Evolutionary conservation across 92 coral and sea anemone species (phyloP).

Genomic region (Actinostola sp.): DNA sequence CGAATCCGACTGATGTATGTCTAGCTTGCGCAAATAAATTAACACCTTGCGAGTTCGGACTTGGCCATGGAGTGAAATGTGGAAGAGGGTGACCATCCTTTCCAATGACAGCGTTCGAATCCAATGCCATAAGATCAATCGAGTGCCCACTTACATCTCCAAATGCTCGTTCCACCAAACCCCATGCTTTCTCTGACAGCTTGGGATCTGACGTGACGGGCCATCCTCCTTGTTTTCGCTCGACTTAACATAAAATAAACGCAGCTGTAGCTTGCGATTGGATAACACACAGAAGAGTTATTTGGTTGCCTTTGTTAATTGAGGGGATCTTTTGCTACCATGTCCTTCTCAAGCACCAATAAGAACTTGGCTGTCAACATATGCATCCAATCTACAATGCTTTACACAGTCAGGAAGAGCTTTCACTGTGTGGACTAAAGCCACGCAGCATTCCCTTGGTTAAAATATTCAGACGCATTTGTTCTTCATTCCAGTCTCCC

Average conservation of each 20-base stretch:
- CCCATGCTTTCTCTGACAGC: slow-evolving; percentile 14
- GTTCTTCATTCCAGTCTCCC: too few relatives aligned
- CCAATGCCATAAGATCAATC: slow-evolving; percentile 29
- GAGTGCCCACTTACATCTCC: slow-evolving; percentile 26
- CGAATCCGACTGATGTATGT: too few relatives aligned
- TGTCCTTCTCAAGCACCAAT: slow-evolving; percentile 22
- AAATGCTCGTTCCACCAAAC: slow-evolving; percentile 6
- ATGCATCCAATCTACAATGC: slow-evolving; percentile 20
- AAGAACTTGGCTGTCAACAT: slow-evolving; percentile 14
- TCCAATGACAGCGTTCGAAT: slow-evolving; percentile 34
- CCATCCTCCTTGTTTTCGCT: slow-evolving; percentile 6
- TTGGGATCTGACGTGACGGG: slow-evolving; percentile 21
- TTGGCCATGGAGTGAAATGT: slow-evolving; percentile 31
- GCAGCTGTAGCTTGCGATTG: too few relatives aligned
- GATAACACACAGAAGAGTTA: not conserved
- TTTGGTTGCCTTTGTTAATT: slow-evolving; percentile 21
- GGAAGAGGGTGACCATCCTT: slow-evolving; percentile 8
- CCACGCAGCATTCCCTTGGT: slow-evolving; percentile 21
- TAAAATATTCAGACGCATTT: too few relatives aligned
- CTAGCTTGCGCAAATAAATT: too few relatives aligned
- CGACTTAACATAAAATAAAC: not conserved
- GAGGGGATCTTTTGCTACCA: slow-evolving; percentile 12
- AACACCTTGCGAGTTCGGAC: too few relatives aligned
- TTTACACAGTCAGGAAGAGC: not conserved
- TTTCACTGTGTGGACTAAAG: slow-evolving; percentile 12